Evolutionary conservation across 2,113 vertebrate genomes (phyloP), one percentile per base, ranked within the genome.

Genomic region (Nyctereutes procyonoides): DNA sequence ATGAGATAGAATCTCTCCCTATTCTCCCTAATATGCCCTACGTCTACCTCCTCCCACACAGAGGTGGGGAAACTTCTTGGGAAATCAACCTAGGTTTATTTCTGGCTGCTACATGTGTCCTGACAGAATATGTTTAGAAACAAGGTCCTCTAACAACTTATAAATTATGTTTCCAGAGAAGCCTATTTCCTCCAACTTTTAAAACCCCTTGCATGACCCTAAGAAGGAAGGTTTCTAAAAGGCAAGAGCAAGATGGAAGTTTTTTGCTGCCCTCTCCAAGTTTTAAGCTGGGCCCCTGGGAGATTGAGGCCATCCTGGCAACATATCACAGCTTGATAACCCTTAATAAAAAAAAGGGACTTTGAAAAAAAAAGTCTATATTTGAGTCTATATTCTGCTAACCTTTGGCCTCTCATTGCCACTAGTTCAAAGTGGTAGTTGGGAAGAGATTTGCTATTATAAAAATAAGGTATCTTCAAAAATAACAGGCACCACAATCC

Each of bases 401-500:
- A 5, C 20, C 9, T 69, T 35, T 92, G 16, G 0, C n/a, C 0
- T 81, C 13, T 93, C 15, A 10, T 4, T 79, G 24, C 0, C 53
- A 8, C 1, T 20, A 22, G 2, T 32, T 20, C 16, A 74, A 1
- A 62, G 17, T 38, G 63, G 32, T 7, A 86, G 5, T 55, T 85
- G 28, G 8, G 24, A 77, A 20, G 17, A 43, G 10, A 77, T 90
- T 84, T 90, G 17, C 2, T 16, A 8, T 15, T 43, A 10, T 76
- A 43, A 94, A 76, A 60, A 16, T 82, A 51, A 48, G 4, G 82
- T 58, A 83, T 82, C 17, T 71, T 82, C 5, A 48, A 81, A 30
- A 90, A 63, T 32, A 90, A 3, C 22, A 77, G 26, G 1, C 4
- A 71, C 16, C 1, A 19, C 4, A 3, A 4, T 35, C 0, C 1